Conservation (phyloP, 2,797 vertebrate genomes). For the Anabacerthia variegaticeps region DNA sequence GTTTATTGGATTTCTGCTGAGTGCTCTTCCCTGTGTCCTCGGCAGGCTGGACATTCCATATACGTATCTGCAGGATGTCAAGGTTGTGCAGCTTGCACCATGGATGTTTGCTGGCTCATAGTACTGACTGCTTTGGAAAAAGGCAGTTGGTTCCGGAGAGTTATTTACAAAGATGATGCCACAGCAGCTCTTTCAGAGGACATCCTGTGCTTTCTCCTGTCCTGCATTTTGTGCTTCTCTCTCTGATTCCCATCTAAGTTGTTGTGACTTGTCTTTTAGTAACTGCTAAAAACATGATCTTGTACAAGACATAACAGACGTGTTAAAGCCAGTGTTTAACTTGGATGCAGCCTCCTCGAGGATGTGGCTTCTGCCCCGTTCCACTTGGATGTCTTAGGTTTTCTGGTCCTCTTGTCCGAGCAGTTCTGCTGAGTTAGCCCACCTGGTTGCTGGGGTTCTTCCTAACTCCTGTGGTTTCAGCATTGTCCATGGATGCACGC, state of each 20-base stretch:
- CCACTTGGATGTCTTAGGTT: not conserved
- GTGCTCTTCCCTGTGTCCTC: not conserved
- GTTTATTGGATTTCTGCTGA: not conserved
- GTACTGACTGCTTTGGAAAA: not conserved
- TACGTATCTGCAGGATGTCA: not conserved
- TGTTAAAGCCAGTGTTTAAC: not conserved
- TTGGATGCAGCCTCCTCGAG: not conserved
- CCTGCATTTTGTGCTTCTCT: not conserved
- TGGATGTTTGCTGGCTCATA: not conserved
- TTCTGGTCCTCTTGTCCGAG: not conserved
- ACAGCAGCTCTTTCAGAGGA: not conserved
- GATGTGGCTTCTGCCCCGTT: not conserved
- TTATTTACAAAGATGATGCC: not conserved
- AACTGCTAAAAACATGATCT: not conserved
- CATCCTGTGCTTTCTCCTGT: not conserved
- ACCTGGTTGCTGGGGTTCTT: not conserved
- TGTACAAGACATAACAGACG: not conserved
- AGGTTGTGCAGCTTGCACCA: not conserved
- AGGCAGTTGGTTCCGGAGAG: not conserved
- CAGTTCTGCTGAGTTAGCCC: not conserved
- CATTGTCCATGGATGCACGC: accelerated
- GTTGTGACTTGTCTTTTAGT: not conserved
- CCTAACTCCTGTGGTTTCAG: not conserved
- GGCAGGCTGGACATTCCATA: accelerated
- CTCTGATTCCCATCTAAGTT: not conserved